Evolutionary conservation across 2,113 vertebrate genomes (phyloP).

Genomic region (Thinocorus orbignyianus): DNA sequence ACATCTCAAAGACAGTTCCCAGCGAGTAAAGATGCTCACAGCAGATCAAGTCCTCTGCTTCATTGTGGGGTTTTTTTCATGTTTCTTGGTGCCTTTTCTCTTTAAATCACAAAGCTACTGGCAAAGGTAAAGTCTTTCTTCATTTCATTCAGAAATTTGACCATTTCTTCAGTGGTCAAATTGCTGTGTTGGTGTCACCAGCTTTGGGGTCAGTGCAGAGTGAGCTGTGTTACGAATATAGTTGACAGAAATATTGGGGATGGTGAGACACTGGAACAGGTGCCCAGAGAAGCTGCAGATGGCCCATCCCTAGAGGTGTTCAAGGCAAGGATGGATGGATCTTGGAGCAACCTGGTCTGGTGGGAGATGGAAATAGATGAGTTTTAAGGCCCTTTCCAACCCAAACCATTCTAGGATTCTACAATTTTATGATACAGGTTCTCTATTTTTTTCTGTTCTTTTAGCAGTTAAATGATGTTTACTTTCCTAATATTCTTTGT

Average conservation of each 20-base stretch:
- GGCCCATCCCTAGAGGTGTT: neutral
- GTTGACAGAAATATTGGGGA: neutral
- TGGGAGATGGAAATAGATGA: neutral
- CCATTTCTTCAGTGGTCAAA: neutral
- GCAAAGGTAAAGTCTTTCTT: neutral
- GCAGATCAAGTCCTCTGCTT: neutral
- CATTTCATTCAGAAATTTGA: neutral
- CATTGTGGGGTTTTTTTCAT: neutral
- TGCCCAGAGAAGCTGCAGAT: neutral
- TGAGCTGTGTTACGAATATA: neutral
- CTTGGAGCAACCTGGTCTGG: neutral
- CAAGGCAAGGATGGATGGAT: neutral
- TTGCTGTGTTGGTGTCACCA: neutral
- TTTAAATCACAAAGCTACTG: neutral
- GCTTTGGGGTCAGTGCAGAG: neutral
- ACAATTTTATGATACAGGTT: neutral
- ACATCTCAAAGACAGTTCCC: rapidly evolving
- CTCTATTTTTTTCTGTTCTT: neutral
- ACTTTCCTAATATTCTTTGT: neutral
- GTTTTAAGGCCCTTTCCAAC: neutral
- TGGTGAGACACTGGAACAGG: neutral
- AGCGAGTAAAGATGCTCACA: neutral
- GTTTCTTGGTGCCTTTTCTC: neutral
- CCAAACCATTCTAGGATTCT: neutral
- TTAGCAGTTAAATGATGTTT: neutral